Percentiles rank a stretch among this genome's conserved stretches.
These are phyloP conservation scores for Lepisosteus osseus DNA, from an alignment of 2,113 vertebrate species.

Conservation along the genomic window DNA sequence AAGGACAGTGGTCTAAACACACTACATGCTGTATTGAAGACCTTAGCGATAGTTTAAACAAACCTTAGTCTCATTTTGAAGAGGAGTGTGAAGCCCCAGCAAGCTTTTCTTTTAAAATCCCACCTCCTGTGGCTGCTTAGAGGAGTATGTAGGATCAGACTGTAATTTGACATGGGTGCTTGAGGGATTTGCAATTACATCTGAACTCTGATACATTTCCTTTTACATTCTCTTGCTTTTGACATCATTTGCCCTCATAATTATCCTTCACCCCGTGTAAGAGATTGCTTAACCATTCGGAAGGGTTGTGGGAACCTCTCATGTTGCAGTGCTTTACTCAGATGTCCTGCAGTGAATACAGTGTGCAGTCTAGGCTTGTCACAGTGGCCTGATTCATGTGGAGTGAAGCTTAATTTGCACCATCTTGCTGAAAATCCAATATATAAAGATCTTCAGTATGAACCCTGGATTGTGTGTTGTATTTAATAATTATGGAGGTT, in stretches of 20 bases:
- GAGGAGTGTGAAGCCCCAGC: not conserved
- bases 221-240: conserved; percentile 4
- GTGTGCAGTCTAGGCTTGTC: not conserved
- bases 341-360: conserved; percentile 9
- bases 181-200: not conserved
- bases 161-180: conserved; percentile 15
- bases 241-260: conserved; percentile 6
- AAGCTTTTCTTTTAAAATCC: not conserved
- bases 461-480: too few relatives aligned
- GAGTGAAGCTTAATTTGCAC: not conserved
- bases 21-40: too few relatives aligned
- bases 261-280: not conserved
- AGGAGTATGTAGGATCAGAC: conserved; percentile 10
- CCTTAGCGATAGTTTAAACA: too few relatives aligned
- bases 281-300: conserved; percentile 28
- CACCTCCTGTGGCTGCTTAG: not conserved
- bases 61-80: too few relatives aligned
- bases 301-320: conserved; percentile 31
- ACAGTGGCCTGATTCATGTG: not conserved
- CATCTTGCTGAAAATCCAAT: too few relatives aligned
- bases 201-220: conserved; percentile 16
- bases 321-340: not conserved
- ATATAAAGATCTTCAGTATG: too few relatives aligned
- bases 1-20: too few relatives aligned
- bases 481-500: too few relatives aligned